Conservation (phyloP, 2,113 vertebrate genomes). For the Eidolon helvum region DNA sequence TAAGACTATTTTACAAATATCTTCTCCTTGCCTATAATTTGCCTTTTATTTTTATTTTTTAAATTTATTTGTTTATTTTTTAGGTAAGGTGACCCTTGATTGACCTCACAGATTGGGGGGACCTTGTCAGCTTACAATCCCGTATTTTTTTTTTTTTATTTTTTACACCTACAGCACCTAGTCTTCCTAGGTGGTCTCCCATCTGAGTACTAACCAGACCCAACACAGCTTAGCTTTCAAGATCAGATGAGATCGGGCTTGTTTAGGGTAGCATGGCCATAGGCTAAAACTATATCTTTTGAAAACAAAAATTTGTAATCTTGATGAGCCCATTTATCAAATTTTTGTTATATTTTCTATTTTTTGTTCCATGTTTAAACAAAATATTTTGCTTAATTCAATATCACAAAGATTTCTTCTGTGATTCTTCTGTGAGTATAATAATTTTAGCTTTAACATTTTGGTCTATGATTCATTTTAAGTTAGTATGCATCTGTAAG, state of each 20-base stretch:
- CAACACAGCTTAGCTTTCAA: too few species aligned
- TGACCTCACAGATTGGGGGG: too few species aligned
- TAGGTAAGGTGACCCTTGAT: too few species aligned
- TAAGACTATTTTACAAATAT: neutral
- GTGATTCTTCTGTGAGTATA: neutral
- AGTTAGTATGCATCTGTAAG: neutral
- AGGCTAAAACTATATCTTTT: neutral
- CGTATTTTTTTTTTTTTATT: too few species aligned
- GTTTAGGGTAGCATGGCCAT: too few species aligned
- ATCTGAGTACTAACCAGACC: too few species aligned
- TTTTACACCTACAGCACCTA: too few species aligned
- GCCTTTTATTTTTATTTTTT: neutral
- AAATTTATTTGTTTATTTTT: too few species aligned
- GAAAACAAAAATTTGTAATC: neutral
- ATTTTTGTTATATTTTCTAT: neutral
- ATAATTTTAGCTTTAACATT: neutral
- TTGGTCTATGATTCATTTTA: neutral
- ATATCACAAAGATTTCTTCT: neutral
- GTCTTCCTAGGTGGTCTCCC: too few species aligned
- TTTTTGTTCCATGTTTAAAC: neutral
- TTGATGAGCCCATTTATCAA: neutral
- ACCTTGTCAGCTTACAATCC: too few species aligned
- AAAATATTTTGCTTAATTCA: neutral
- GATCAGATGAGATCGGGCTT: too few species aligned
- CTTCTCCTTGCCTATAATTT: neutral